Conservation (phyloP, 1,140 invertebrate genomes). For the Zaprionus gabonicus region DNA sequence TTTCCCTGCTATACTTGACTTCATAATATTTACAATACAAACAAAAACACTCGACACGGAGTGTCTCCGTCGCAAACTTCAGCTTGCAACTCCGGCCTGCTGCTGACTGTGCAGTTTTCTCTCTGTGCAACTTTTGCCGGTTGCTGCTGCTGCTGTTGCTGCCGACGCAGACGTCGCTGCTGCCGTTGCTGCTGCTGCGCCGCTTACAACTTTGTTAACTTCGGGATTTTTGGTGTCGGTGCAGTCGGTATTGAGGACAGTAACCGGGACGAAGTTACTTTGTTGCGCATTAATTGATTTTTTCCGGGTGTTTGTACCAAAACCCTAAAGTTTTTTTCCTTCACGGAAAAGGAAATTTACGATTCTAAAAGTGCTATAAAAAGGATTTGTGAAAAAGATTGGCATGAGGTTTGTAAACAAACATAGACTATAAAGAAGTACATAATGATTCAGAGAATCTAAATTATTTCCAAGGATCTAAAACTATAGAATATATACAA, state of each 20-base stretch:
- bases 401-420: not conserved
- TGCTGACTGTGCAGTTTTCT: conserved; percentile 34
- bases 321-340: conserved; percentile 13
- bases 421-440: too few species aligned
- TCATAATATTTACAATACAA: conserved; percentile 70
- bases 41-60: conserved; percentile 48
- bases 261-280: conserved; percentile 83
- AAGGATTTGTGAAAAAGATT: not conserved
- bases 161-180: not conserved
- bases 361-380: not conserved
- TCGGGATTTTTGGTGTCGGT: conserved; percentile 59
- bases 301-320: conserved; percentile 40
- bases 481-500: not conserved
- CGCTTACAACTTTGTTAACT: conserved; percentile 81
- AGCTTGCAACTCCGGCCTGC: conserved; percentile 21
- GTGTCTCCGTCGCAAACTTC: conserved; percentile 2
- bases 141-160: conserved; percentile 21
- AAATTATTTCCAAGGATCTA: not conserved
- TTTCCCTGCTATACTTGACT: conserved; percentile 26
- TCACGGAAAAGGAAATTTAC: conserved; percentile 27
- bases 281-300: conserved; percentile 82
- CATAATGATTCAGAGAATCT: not conserved
- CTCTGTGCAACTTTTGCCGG: conserved; percentile 54
- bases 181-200: conserved; percentile 31
- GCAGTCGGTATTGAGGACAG: conserved; percentile 82